Conservation (phyloP, 1,140 invertebrate species). For the Anoplophora glabripennis region DNA sequence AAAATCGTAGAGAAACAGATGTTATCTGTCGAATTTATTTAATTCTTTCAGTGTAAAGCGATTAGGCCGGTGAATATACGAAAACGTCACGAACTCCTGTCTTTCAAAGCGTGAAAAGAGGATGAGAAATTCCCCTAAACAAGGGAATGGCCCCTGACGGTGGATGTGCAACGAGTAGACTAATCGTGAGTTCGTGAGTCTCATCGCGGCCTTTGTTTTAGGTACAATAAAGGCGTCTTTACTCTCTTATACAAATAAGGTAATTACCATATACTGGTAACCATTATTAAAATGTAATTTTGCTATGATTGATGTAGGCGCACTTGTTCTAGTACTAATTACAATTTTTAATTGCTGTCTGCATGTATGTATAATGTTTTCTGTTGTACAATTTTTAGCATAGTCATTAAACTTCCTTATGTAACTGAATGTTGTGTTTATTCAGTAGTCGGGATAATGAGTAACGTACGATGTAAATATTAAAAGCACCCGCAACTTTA, state of each 20-base stretch:
- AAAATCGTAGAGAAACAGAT: too few species aligned
- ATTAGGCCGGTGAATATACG: too few species aligned
- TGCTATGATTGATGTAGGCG: slow-evolving; percentile 11
- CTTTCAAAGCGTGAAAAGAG: not conserved
- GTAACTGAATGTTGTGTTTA: too few species aligned
- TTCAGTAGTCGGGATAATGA: too few species aligned
- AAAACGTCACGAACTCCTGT: not conserved
- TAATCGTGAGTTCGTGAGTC: slow-evolving; percentile 13
- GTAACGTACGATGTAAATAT: too few species aligned
- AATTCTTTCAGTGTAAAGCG: too few species aligned
- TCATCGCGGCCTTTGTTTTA: slow-evolving; percentile 9
- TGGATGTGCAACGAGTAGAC: not conserved
- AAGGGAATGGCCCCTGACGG: not conserved
- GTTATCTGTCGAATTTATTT: too few species aligned
- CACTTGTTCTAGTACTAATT: not conserved
- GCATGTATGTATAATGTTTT: too few species aligned
- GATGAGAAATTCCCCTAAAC: not conserved
- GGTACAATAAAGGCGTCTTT: slow-evolving; percentile 5
- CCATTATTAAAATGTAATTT: slow-evolving; percentile 11
- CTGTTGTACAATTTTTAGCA: too few species aligned
- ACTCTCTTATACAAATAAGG: slow-evolving; percentile 12
- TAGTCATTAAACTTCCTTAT: too few species aligned
- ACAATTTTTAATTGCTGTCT: too few species aligned
- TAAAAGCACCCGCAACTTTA: too few species aligned
- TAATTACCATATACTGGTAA: slow-evolving; percentile 14